Conservation (phyloP, 2,888 invertebrate genomes). For the Luffia ferchaultella region DNA sequence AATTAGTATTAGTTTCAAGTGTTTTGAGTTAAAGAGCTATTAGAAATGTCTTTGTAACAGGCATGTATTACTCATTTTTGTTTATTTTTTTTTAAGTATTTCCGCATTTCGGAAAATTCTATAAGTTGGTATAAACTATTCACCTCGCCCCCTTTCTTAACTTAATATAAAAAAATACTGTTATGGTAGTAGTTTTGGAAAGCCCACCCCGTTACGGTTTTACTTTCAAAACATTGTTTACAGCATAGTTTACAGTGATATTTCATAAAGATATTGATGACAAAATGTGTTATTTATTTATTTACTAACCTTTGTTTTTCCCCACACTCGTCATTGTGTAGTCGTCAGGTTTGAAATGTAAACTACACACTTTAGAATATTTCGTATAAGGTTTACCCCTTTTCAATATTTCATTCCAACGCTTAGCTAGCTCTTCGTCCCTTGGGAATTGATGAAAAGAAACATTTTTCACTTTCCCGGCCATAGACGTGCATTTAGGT, state of each 20-base stretch:
- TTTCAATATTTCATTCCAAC: slow-evolving; percentile 54
- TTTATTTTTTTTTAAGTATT: no score
- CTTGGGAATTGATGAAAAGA: slow-evolving; percentile 58
- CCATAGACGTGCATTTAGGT: slow-evolving; percentile 59
- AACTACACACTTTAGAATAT: slow-evolving; percentile 59
- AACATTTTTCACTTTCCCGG: slow-evolving; percentile 57
- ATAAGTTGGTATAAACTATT: no score
- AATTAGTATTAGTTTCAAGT: no score
- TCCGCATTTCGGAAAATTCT: no score
- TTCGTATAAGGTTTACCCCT: slow-evolving; percentile 59
- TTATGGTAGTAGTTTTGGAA: no score
- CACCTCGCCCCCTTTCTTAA: no score
- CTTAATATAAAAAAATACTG: no score
- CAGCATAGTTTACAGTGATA: neutral
- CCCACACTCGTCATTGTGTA: slow-evolving; percentile 54
- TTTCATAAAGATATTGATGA: neutral
- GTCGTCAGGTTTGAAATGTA: slow-evolving; percentile 52
- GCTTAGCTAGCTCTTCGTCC: slow-evolving; percentile 45
- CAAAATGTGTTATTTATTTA: neutral
- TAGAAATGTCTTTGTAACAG: no score
- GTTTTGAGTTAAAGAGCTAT: no score
- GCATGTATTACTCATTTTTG: no score
- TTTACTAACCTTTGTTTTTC: neutral
- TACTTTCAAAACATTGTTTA: neutral
- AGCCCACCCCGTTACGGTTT: no score